These are phyloP conservation scores for Dissostichus mawsoni DNA, from an alignment of 2,113 vertebrate species.

Conservation along the genomic window DNA sequence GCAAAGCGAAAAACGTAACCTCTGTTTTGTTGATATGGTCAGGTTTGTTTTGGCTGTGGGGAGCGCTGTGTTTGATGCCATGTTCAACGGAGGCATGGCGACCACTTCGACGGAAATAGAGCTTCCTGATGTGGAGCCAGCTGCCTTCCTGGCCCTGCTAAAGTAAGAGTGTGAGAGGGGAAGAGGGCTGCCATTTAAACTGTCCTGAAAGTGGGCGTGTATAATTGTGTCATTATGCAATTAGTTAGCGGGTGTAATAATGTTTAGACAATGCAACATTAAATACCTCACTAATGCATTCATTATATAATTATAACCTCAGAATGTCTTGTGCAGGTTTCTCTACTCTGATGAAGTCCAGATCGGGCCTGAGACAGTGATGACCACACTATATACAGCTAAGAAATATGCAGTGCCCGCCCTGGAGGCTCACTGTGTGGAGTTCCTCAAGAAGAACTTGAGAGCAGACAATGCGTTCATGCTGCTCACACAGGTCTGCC, in stretches of 20 bases:
- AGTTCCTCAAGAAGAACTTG: slow-evolving; percentile 97
- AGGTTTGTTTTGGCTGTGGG: slow-evolving; percentile 97
- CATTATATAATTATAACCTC: not conserved
- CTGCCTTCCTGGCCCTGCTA: slow-evolving; percentile 93
- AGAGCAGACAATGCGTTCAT: slow-evolving; percentile 97
- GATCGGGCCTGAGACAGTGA: slow-evolving; percentile 97
- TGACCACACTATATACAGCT: slow-evolving; percentile 97
- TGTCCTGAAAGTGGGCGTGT: not conserved
- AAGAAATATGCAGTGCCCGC: slow-evolving; percentile 98
- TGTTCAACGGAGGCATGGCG: slow-evolving; percentile 99
- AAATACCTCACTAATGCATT: not conserved
- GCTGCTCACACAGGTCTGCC: slow-evolving; percentile 94
- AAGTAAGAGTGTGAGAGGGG: slow-evolving; percentile 84
- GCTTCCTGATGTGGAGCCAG: slow-evolving; percentile 95
- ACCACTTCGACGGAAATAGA: slow-evolving; percentile 97
- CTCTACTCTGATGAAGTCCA: slow-evolving; percentile 99
- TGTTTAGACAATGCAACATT: not conserved
- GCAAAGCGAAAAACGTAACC: not conserved
- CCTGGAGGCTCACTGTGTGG: slow-evolving; percentile 96
- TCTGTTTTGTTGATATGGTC: not conserved
- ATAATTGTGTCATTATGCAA: not conserved
- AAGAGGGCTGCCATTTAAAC: not conserved
- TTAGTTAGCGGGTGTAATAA: not conserved
- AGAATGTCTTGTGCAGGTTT: slow-evolving; percentile 84
- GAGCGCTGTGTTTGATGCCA: slow-evolving; percentile 95